These are phyloP conservation scores for Carettochelys insculpta DNA, from an alignment of 2,113 vertebrate species.

Conservation along the genomic window DNA sequence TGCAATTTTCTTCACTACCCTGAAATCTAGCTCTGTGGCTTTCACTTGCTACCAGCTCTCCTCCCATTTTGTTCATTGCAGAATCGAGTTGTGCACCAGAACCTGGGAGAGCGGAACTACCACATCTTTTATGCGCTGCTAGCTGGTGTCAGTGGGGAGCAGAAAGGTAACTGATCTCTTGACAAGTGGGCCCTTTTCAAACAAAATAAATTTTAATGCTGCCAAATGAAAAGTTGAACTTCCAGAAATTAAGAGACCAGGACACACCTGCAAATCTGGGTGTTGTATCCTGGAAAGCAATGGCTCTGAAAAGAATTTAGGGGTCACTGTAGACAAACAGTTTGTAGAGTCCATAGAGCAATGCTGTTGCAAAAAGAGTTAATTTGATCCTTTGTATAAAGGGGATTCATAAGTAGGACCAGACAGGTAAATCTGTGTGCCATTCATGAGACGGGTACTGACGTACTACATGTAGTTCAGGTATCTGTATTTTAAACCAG, in stretches of 20 bases:
- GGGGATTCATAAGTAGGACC: neutral
- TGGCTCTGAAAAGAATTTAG: neutral
- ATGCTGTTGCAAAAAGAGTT: neutral
- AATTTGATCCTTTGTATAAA: neutral
- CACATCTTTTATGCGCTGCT: constrained; percentile 92
- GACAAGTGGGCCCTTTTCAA: neutral
- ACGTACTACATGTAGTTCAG: no score
- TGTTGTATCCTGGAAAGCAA: neutral
- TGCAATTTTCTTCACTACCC: neutral
- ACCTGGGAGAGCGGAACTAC: constrained; percentile 90
- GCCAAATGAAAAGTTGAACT: neutral
- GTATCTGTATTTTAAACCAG: no score
- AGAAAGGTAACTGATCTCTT: constrained; percentile 81
- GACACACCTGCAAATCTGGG: neutral
- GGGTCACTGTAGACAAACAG: neutral
- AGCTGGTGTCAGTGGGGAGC: constrained; percentile 80
- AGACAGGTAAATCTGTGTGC: no score
- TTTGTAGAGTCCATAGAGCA: neutral
- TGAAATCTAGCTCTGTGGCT: neutral
- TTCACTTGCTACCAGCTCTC: neutral
- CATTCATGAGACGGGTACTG: no score
- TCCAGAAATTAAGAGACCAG: neutral
- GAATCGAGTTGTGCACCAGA: constrained; percentile 92
- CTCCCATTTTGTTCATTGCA: constrained; percentile 68
- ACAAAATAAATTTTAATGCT: neutral